Percentiles rank a stretch among this genome's conserved stretches.
Conservation (phyloP, 2,113 vertebrate species). For the Mastomys coucha region DNA sequence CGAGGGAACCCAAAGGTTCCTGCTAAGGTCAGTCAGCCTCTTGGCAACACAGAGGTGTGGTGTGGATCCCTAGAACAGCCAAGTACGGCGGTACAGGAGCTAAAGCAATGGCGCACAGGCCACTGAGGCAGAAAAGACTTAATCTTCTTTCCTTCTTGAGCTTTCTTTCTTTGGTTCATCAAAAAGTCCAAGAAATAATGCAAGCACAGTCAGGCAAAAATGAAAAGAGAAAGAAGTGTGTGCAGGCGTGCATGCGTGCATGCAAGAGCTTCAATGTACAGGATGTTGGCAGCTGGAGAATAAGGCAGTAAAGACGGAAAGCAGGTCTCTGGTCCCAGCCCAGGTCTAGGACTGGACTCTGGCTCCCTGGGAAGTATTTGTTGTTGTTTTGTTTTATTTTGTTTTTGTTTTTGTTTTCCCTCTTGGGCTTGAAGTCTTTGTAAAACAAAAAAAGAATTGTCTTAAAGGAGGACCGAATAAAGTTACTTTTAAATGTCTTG, state of each 20-base stretch:
- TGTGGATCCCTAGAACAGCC: not conserved
- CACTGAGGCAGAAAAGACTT: not conserved
- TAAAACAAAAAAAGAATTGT: not conserved
- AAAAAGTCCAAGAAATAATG: conserved; percentile 24
- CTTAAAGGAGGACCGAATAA: not conserved
- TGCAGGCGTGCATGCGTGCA: not conserved
- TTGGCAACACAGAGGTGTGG: not conserved
- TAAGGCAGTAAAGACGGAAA: not conserved
- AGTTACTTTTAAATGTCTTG: not conserved
- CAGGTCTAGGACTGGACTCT: not conserved
- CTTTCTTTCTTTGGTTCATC: conserved; percentile 32
- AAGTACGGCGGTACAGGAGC: not conserved
- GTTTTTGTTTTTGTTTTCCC: not conserved
- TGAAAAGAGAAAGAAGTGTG: conserved; percentile 13
- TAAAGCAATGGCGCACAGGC: not conserved
- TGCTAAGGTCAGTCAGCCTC: too few relatives aligned
- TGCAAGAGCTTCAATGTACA: not conserved
- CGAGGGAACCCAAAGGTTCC: not conserved
- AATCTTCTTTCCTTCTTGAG: not conserved
- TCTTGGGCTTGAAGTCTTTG: not conserved
- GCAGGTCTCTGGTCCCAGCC: not conserved
- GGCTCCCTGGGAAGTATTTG: not conserved
- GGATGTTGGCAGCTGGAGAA: not conserved
- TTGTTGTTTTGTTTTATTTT: too few relatives aligned
- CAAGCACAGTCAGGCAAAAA: not conserved